Conservation (phyloP, 2,797 vertebrate genomes). For the Knipowitschia caucasica region DNA sequence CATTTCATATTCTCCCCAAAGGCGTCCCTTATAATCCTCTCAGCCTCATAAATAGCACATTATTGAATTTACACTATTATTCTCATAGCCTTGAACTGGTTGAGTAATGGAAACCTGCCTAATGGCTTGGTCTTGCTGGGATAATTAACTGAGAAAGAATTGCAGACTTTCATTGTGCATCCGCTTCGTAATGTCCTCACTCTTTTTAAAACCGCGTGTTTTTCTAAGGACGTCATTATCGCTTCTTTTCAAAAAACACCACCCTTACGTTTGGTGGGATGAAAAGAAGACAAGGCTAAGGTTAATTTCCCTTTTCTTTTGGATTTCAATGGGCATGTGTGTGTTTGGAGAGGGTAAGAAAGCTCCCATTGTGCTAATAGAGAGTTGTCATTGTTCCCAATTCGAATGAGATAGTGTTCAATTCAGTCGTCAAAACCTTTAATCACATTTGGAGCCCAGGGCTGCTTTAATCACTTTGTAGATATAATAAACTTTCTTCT, state of each 20-base stretch:
- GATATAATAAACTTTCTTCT: constrained; percentile 34
- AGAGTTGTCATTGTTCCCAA: constrained; percentile 28
- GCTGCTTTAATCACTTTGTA: constrained; percentile 38
- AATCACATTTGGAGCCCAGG: constrained; percentile 40
- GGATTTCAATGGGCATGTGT: constrained; percentile 25
- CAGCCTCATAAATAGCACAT: constrained; percentile 52
- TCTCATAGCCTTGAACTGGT: constrained; percentile 50
- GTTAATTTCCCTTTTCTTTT: constrained; percentile 29
- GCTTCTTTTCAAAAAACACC: constrained; percentile 15
- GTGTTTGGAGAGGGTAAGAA: constrained; percentile 24
- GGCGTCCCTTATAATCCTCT: constrained; percentile 41
- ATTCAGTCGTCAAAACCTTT: constrained; percentile 34
- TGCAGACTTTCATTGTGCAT: constrained; percentile 23
- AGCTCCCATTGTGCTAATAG: constrained; percentile 37
- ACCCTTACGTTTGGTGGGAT: constrained; percentile 16
- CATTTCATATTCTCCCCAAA: constrained; percentile 30
- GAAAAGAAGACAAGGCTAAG: background rate
- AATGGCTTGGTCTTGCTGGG: constrained; percentile 41
- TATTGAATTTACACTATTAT: constrained; percentile 56
- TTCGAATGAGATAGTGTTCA: constrained; percentile 24
- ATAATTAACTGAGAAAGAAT: constrained; percentile 53
- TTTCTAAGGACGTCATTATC: constrained; percentile 26
- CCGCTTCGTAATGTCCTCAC: constrained; percentile 26
- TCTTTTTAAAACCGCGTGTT: constrained; percentile 16
- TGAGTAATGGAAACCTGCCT: constrained; percentile 48